Evolutionary conservation across 1,140 invertebrate species (phyloP).

Genomic region (Drosophila cardini): DNA sequence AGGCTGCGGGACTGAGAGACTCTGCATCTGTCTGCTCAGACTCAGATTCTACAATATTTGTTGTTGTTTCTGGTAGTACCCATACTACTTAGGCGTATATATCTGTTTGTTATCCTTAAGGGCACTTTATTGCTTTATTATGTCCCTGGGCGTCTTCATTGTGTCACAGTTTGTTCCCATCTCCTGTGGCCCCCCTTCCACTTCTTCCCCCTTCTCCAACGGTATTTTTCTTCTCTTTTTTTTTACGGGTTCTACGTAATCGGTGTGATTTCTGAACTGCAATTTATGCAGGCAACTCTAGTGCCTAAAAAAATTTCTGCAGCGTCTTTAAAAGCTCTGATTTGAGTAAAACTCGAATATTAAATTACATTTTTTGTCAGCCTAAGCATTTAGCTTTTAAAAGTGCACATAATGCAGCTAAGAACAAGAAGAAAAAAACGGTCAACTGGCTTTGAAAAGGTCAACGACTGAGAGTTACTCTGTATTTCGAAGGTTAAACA

Average conservation of each 20-base stretch:
- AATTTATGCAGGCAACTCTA: slow-evolving; percentile 58
- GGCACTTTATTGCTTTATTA: slow-evolving; percentile 79
- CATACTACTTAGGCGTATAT: slow-evolving; percentile 18
- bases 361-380: slow-evolving; percentile 52
- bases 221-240: background rate
- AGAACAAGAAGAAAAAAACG: slow-evolving; percentile 1
- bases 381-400: slow-evolving; percentile 32
- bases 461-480: slow-evolving; percentile 6
- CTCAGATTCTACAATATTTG: slow-evolving; percentile 29
- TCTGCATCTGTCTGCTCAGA: slow-evolving; percentile 12
- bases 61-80: slow-evolving; percentile 38
- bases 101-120: slow-evolving; percentile 70
- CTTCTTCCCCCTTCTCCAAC: too few species aligned
- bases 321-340: slow-evolving; percentile 38
- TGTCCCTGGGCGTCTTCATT: slow-evolving; percentile 60
- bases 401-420: slow-evolving; percentile 34
- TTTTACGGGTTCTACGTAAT: slow-evolving; percentile 42
- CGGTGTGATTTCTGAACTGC: slow-evolving; percentile 48
- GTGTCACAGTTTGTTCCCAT: slow-evolving; percentile 42
- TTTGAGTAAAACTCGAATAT: slow-evolving; percentile 38
- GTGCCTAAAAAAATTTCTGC: slow-evolving; percentile 19
- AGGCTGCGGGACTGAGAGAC: slow-evolving; percentile 17
- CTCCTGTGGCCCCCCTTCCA: background rate
- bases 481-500: background rate
- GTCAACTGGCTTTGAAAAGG: background rate